Percentiles rank a stretch among this genome's conserved stretches.
phyloP scores from a whole-genome alignment of 2,113 vertebrate species.

The Cygnus buccinator region DNA sequence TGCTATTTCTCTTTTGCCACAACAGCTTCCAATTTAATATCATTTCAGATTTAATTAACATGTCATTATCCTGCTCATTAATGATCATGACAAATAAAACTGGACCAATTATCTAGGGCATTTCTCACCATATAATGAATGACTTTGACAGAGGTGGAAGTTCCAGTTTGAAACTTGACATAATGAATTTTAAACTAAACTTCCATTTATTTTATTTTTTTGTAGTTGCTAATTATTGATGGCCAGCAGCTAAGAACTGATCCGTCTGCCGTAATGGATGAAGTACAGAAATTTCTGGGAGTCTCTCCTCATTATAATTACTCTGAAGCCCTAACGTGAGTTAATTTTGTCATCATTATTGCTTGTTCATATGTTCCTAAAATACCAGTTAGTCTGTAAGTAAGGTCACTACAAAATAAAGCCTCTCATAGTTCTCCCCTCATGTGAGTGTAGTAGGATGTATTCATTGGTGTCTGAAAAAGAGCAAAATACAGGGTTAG shows the following conservation, averaged over 20 bases:
- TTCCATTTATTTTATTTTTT: background rate
- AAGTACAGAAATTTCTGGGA: slow-evolving; percentile 95
- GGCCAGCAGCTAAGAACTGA: slow-evolving; percentile 94
- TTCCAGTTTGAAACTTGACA: background rate
- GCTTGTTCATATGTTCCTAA: background rate
- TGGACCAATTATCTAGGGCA: background rate
- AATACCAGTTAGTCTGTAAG: background rate
- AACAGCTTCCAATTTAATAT: background rate
- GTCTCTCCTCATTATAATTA: slow-evolving; percentile 95
- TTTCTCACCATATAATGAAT: background rate
- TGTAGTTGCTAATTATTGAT: slow-evolving; percentile 93
- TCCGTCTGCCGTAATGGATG: slow-evolving; percentile 93
- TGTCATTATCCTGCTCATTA: slow-evolving; percentile 22
- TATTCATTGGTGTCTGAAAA: background rate
- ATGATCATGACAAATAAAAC: slow-evolving; percentile 15
- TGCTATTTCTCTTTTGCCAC: background rate
- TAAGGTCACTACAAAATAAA: background rate
- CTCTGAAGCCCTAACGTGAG: slow-evolving; percentile 95
- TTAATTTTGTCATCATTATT: slow-evolving; percentile 47
- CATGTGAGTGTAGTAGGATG: background rate
- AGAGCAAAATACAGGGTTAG: background rate
- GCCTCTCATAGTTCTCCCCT: background rate
- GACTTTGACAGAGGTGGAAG: background rate
- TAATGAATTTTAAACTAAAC: background rate
- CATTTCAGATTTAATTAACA: slow-evolving; percentile 31